phyloP scores from a whole-genome alignment of 2,888 invertebrate genomes.

The Neoaliturus tenellus region DNA sequence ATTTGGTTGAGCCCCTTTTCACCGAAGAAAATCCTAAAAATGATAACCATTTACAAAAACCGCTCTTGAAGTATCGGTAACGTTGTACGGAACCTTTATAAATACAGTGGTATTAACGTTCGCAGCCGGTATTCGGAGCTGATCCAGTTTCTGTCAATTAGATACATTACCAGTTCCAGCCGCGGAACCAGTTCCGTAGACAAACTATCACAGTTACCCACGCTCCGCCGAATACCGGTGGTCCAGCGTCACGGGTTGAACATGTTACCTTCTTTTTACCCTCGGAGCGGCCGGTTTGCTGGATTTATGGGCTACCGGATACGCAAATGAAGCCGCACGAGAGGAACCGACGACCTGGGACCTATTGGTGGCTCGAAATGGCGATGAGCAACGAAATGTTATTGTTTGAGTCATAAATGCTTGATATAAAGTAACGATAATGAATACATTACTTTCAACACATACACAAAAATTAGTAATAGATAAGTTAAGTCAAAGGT shows the following conservation, averaged over 20 bases:
- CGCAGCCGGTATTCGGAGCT: constrained; percentile 4
- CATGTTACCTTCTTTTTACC: constrained; percentile 26
- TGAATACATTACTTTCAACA: too few species aligned
- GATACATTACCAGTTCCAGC: background rate
- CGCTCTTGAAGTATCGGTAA: background rate
- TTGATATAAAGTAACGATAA: too few species aligned
- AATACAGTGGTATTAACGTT: constrained; percentile 1
- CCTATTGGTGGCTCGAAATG: background rate
- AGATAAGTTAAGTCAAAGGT: too few species aligned
- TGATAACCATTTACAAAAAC: too few species aligned
- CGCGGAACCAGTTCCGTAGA: constrained; percentile 15
- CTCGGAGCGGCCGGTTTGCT: background rate
- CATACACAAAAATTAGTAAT: too few species aligned
- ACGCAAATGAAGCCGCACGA: constrained; percentile 19
- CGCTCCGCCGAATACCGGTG: constrained; percentile 22
- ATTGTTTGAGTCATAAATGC: too few species aligned
- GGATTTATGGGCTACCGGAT: constrained; percentile 6
- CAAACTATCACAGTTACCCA: constrained; percentile 11
- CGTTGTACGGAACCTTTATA: background rate
- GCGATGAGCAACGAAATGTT: background rate
- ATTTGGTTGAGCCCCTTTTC: too few species aligned
- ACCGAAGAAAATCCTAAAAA: too few species aligned
- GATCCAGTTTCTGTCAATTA: constrained; percentile 31
- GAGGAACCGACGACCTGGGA: background rate
- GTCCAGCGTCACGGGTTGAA: background rate